Evolutionary conservation across 2,888 invertebrate species (phyloP).

Genomic region (Drosophila trichaetosa): DNA sequence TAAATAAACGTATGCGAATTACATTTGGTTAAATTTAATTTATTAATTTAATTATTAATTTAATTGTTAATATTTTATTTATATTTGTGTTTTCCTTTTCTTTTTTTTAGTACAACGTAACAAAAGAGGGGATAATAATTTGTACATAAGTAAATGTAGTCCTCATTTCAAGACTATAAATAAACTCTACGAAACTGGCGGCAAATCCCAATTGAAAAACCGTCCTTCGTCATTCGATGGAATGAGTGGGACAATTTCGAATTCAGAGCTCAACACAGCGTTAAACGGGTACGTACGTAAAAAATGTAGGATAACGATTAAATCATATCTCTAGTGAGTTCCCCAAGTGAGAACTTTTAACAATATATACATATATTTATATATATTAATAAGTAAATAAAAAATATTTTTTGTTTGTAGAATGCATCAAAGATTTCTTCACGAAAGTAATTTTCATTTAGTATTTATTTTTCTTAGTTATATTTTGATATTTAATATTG

Average conservation of each 20-base stretch:
- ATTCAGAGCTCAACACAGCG: conserved; percentile 89
- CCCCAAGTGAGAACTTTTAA: background rate
- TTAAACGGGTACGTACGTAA: conserved; percentile 88
- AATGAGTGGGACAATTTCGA: conserved; percentile 92
- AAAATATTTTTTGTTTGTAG: background rate
- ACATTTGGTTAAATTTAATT: background rate
- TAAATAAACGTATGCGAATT: background rate
- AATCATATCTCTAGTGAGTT: background rate
- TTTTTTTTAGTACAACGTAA: conserved; percentile 89
- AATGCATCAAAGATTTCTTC: background rate
- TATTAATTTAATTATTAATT: background rate
- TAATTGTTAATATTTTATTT: background rate
- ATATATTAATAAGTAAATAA: background rate
- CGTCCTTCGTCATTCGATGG: conserved; percentile 90
- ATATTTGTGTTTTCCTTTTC: conserved; percentile 19
- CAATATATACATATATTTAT: background rate
- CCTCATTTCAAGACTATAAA: conserved; percentile 89
- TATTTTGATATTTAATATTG: background rate
- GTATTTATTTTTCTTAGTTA: background rate
- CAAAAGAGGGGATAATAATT: conserved; percentile 93
- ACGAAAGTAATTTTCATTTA: background rate
- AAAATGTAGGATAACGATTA: background rate
- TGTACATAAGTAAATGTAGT: conserved; percentile 93
- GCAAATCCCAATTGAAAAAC: conserved; percentile 85
- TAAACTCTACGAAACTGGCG: conserved; percentile 88